Evolutionary conservation across 2,888 invertebrate species (phyloP).

Genomic region (Scotopteryx bipunctaria): DNA sequence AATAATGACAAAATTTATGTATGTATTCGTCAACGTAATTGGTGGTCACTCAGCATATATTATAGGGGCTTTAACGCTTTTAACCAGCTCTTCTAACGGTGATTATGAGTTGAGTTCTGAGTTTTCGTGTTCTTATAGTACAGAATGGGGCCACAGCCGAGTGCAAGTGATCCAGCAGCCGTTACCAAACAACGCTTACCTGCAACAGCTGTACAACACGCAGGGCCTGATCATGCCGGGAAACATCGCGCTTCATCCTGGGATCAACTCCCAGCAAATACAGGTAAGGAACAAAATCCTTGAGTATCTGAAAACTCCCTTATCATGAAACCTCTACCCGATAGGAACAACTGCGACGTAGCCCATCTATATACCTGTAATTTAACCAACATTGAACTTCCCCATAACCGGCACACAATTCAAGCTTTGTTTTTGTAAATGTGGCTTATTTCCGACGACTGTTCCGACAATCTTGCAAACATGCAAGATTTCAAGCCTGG

Average conservation of each 20-base stretch:
- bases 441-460: background rate
- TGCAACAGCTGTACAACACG: slow-evolving; percentile 91
- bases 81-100: too few species aligned
- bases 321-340: too few species aligned
- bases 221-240: slow-evolving; percentile 93
- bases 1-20: too few species aligned
- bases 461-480: background rate
- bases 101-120: background rate
- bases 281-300: slow-evolving; percentile 74
- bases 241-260: slow-evolving; percentile 88
- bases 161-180: slow-evolving; percentile 94
- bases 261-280: slow-evolving; percentile 90
- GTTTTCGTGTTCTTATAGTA: slow-evolving; percentile 47
- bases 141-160: slow-evolving; percentile 88
- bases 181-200: slow-evolving; percentile 87
- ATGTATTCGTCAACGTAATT: too few species aligned
- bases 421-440: background rate
- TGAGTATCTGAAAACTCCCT: background rate
- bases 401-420: background rate
- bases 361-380: too few species aligned
- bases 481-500: background rate
- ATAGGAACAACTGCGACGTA: too few species aligned
- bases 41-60: too few species aligned
- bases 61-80: too few species aligned
- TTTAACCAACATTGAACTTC: background rate